Evolutionary conservation across 1,140 invertebrate genomes (phyloP).

Genomic region (Drosophila nebulosa): DNA sequence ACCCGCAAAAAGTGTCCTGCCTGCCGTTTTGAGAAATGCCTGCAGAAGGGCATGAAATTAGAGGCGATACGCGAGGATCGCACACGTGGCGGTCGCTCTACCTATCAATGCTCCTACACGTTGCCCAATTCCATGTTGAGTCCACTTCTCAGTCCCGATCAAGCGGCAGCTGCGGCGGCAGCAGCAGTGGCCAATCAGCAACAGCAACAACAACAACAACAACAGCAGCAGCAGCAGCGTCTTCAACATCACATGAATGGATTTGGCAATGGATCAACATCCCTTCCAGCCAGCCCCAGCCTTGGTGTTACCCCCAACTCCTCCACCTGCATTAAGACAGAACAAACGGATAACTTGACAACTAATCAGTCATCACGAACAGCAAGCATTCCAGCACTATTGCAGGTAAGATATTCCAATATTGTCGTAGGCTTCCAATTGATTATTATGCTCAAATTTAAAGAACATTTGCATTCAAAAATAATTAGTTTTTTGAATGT

Average conservation of each 20-base stretch:
- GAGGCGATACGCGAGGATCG: conserved; percentile 98
- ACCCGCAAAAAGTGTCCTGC: conserved; percentile 98
- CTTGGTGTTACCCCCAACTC: conserved; percentile 55
- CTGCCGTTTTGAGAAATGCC: conserved; percentile 98
- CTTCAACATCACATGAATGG: conserved; percentile 55
- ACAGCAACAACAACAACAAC: too few species aligned
- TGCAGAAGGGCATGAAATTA: conserved; percentile 97
- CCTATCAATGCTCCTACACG: conserved; percentile 96
- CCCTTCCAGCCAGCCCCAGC: conserved; percentile 57
- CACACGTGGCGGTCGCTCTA: conserved; percentile 95
- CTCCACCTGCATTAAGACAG: conserved; percentile 56
- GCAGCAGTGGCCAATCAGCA: conserved; percentile 35
- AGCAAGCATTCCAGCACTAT: conserved; percentile 57
- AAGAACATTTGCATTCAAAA: too few species aligned
- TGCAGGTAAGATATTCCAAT: conserved; percentile 47
- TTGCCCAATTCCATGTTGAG: conserved; percentile 86
- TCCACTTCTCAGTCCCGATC: conserved; percentile 69
- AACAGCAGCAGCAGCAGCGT: conserved; percentile 42
- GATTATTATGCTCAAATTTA: too few species aligned
- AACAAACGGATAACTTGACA: conserved; percentile 38
- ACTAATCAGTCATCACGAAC: conserved; percentile 35
- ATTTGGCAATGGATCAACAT: conserved; percentile 36
- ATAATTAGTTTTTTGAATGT: too few species aligned
- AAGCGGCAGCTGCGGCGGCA: conserved; percentile 51
- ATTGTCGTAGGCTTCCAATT: too few species aligned